A percentile compares a stretch with the other conserved stretches of the same genome.
These are phyloP conservation scores for Bombus cullumanus DNA, from an alignment of 1,140 invertebrate genomes.

Conservation along the genomic window DNA sequence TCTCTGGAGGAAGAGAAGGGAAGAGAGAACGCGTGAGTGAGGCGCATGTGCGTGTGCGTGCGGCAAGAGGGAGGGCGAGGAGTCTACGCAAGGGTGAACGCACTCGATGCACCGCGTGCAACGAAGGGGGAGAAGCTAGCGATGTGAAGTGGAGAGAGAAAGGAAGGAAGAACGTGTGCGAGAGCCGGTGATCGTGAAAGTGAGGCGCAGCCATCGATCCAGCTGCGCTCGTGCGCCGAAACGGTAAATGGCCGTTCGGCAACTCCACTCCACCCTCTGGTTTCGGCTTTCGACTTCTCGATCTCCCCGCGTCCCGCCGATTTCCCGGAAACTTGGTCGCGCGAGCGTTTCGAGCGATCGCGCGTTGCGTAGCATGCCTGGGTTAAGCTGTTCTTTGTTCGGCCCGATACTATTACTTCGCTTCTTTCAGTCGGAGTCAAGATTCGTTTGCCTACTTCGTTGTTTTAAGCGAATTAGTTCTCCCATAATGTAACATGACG, in stretches of 20 bases:
- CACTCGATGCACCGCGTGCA: constrained; percentile 59
- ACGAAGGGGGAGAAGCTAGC: neutral
- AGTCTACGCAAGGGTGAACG: constrained; percentile 65
- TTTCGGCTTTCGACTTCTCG: constrained; percentile 42
- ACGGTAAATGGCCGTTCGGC: constrained; percentile 65
- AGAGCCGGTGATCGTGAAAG: constrained; percentile 64
- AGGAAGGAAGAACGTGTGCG: constrained; percentile 34
- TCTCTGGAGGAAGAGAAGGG: too few relatives aligned
- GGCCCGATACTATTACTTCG: too few relatives aligned
- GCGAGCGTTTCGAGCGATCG: neutral
- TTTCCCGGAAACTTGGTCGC: constrained; percentile 6
- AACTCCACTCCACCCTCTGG: constrained; percentile 38
- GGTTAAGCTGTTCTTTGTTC: neutral
- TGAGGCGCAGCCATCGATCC: constrained; percentile 68
- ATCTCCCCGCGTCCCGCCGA: constrained; percentile 18
- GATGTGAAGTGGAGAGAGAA: constrained; percentile 30
- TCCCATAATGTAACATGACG: too few relatives aligned
- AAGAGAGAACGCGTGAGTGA: neutral
- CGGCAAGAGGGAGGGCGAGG: neutral
- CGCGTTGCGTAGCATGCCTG: neutral
- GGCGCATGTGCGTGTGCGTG: constrained; percentile 12
- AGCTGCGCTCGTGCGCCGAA: constrained; percentile 61
- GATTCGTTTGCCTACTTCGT: too few relatives aligned
- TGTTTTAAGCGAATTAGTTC: too few relatives aligned
- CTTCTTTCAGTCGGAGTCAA: too few relatives aligned